A percentile compares a stretch with the other conserved stretches of the same genome.
phyloP scores from a whole-genome alignment of 2,797 vertebrate genomes.

The Micromesistius poutassou region DNA sequence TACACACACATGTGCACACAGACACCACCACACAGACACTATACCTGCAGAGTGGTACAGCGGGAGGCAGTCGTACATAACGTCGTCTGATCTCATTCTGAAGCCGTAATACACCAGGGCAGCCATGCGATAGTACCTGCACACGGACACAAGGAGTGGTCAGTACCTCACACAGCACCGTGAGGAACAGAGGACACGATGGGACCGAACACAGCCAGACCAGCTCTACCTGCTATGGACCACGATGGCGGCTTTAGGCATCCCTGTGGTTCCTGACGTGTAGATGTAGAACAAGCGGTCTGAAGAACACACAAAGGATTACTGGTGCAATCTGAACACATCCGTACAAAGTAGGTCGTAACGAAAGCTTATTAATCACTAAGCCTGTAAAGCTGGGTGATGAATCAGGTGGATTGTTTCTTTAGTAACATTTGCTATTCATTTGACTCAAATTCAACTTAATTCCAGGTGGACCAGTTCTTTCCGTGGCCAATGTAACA shows the following conservation, averaged over 20 bases:
- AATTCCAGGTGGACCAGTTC: background rate
- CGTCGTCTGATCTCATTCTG: slow-evolving; percentile 82
- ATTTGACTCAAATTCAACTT: background rate
- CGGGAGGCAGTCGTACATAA: slow-evolving; percentile 91
- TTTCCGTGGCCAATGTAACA: too few species aligned
- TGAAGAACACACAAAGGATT: slow-evolving; percentile 48
- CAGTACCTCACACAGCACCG: background rate
- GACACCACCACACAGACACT: background rate
- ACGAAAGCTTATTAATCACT: background rate
- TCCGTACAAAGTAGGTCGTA: background rate
- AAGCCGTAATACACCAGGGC: slow-evolving; percentile 93
- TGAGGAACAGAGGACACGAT: background rate
- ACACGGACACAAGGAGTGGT: slow-evolving; percentile 8
- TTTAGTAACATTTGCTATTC: background rate
- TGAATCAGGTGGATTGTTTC: too few species aligned
- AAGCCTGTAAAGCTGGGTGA: too few species aligned
- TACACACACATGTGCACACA: slow-evolving; percentile 6
- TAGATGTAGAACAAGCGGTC: slow-evolving; percentile 99
- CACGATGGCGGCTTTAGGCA: slow-evolving; percentile 97
- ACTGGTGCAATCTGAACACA: background rate
- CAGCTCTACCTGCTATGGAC: slow-evolving; percentile 88
- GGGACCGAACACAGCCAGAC: background rate
- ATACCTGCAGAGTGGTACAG: slow-evolving; percentile 99
- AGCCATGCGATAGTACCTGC: slow-evolving; percentile 97
- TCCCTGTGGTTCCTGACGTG: slow-evolving; percentile 94